Base-by-base conservation (phyloP, 2,888 invertebrate species). In the Ashinkailepas kermadecensis region DNA sequence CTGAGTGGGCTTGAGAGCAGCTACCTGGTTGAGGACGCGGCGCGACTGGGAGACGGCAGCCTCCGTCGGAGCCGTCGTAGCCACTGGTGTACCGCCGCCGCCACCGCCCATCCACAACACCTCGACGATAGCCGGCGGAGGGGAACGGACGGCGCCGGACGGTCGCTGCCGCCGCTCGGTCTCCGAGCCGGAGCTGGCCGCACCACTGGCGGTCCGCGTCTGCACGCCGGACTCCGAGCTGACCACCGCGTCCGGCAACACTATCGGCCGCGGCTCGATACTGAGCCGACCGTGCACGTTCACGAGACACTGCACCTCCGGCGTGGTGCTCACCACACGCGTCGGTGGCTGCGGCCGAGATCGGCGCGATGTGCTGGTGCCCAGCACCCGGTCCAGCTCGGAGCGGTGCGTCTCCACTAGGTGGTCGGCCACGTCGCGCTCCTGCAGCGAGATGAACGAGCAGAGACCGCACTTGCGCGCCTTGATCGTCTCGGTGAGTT, bases 391-490 rank as follows among this genome's bases (percentile, higher is more conserved):
- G 23, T 74, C 74, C 54, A 74, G 74, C 56, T 74, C 74, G 18
- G 74, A 2, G 13, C 21, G 21, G 21, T 74, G 74, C 13, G 8
- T 21, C 15, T 23, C 54, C 74, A 56, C 7, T 21, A 74, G 56
- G 74, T 74, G 74, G 21, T 11, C 21, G 8, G 54, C 23, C 56
- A 74, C 74, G 1, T 74, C 54, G 9, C 56, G 4, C 54, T 11
- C 11, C 74, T 39, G 39, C 56, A 74, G 54, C 74, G 74, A 18
- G 54, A 74, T 2, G 56, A 21, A 56, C 21, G 12, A n/a, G 56
- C 74, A 74, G 21, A 74, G 74, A 21, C 18, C 13, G 74, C 74
- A 74, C 74, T 56, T 74, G 74, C 56, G 56, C 74, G 74, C 74
- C 74, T 21, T 21, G 8, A 74, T 56, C 10, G 23, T 23, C 74